phyloP scores from a whole-genome alignment of 64 coral and sea anemone genomes.

The Stylophora pistillata region DNA sequence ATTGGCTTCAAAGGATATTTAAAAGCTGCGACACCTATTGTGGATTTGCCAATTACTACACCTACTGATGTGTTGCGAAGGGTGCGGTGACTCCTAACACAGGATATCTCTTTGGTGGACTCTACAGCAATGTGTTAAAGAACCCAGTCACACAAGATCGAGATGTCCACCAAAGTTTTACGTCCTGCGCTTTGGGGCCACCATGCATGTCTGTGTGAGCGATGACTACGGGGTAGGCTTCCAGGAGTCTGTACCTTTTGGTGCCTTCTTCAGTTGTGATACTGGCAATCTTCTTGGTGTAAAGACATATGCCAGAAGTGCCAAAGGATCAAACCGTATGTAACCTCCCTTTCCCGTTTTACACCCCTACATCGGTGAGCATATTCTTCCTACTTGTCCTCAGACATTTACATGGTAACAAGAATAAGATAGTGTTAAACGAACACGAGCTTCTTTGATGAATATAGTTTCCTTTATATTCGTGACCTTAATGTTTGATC shows the following conservation, averaged over 20 bases:
- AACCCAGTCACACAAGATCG: slow-evolving; percentile 69
- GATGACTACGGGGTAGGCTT: slow-evolving; percentile 85
- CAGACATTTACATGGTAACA: too few species aligned
- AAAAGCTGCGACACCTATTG: slow-evolving; percentile 78
- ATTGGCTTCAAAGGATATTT: slow-evolving; percentile 53
- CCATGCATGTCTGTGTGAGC: slow-evolving; percentile 90
- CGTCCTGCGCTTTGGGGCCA: slow-evolving; percentile 67
- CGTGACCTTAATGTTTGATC: too few species aligned
- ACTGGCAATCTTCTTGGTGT: slow-evolving; percentile 65
- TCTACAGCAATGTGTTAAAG: slow-evolving; percentile 52
- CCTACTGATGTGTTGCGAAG: slow-evolving; percentile 84
- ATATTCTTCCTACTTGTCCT: too few species aligned
- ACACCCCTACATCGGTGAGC: too few species aligned
- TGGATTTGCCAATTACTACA: slow-evolving; percentile 49
- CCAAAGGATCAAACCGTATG: too few species aligned
- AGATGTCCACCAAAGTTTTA: slow-evolving; percentile 89
- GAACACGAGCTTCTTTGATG: too few species aligned
- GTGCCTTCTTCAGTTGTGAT: slow-evolving; percentile 83
- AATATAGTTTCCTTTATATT: too few species aligned
- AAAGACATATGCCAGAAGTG: too few species aligned
- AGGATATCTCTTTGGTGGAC: slow-evolving; percentile 87
- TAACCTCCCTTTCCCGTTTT: too few species aligned
- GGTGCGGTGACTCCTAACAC: slow-evolving; percentile 47
- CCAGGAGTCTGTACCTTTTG: slow-evolving; percentile 71
- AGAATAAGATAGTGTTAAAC: too few species aligned